Percentiles rank a stretch among this genome's conserved stretches.
These are phyloP conservation scores for Erithacus rubecula DNA, from an alignment of 2,797 vertebrate species.

Conservation along the genomic window DNA sequence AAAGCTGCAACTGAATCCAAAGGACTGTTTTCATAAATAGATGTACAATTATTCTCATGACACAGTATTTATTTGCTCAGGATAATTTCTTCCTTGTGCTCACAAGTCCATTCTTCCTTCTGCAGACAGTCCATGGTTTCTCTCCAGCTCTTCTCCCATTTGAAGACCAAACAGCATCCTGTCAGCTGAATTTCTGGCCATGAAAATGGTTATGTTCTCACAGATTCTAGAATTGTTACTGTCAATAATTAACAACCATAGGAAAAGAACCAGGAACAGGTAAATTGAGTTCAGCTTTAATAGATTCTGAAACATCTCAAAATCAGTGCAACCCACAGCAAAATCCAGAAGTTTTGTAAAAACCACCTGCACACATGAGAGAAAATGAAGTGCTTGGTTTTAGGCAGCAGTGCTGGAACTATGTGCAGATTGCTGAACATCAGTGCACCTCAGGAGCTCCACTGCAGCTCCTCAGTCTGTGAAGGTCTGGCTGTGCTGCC, in stretches of 20 bases:
- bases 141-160: background rate
- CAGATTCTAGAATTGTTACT: background rate
- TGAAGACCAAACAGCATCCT: background rate
- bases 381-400: background rate
- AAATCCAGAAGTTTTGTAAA: slow-evolving; percentile 23
- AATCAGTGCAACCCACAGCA: slow-evolving; percentile 59
- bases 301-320: slow-evolving; percentile 6
- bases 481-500: background rate
- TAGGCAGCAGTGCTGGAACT: slow-evolving; percentile 11
- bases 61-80: background rate
- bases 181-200: background rate
- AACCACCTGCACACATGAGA: background rate
- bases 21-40: background rate
- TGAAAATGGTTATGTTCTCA: background rate
- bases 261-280: slow-evolving; percentile 2
- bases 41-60: background rate
- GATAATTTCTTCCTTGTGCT: background rate
- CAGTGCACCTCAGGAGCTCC: background rate
- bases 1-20: slow-evolving; percentile 15
- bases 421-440: slow-evolving; percentile 9
- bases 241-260: background rate
- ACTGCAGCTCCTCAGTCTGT: background rate
- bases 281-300: slow-evolving; percentile 44
- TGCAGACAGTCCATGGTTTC: background rate
- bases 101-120: background rate